Percentiles rank a stretch among this genome's conserved stretches.
phyloP scores from a whole-genome alignment of 2,113 vertebrate species.

The Tachycineta bicolor region DNA sequence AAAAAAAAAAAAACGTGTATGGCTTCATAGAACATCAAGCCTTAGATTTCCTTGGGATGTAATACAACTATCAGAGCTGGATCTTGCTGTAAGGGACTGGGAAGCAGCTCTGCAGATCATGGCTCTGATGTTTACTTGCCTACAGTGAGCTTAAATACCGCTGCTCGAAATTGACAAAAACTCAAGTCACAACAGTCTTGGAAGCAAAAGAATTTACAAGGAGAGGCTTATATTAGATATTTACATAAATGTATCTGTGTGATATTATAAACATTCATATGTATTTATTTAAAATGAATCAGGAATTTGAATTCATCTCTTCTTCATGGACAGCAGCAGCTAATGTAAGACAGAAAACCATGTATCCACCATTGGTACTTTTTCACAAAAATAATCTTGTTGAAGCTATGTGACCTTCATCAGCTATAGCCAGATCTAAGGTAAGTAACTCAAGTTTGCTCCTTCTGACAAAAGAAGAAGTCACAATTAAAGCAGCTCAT shows the following conservation, averaged over 20 bases:
- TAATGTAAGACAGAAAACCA: background rate
- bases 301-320: background rate
- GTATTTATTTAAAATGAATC: background rate
- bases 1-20: no score
- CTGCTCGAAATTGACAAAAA: background rate
- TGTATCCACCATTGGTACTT: background rate
- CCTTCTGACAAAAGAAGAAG: background rate
- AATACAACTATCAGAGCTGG: background rate
- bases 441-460: background rate
- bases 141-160: accelerated
- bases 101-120: background rate
- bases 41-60: background rate
- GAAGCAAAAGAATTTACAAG: background rate
- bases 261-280: background rate
- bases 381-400: background rate
- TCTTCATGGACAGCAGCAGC: background rate
- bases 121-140: background rate
- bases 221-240: background rate
- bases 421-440: background rate
- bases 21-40: background rate
- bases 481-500: background rate
- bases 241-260: background rate
- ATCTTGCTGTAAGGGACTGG: accelerated
- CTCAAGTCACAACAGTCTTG: background rate
- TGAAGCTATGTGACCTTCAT: background rate